These are phyloP conservation scores for Hypomecis atomaria DNA, from an alignment of 2,888 invertebrate genomes.

Conservation along the genomic window DNA sequence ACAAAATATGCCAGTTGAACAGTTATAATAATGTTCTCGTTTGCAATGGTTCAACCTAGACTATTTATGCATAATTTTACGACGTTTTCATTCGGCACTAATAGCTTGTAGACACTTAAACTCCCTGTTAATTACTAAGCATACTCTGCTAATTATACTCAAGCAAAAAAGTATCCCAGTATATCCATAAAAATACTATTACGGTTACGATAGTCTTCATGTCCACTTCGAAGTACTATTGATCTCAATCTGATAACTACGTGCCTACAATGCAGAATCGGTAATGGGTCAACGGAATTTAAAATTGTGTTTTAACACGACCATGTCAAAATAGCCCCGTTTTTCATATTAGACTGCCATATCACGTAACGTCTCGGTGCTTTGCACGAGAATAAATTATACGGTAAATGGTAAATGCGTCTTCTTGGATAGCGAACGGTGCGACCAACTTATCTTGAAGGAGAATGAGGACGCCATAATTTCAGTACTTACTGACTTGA, in stretches of 20 bases:
- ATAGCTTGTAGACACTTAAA: background rate
- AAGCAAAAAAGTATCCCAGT: slow-evolving; percentile 7
- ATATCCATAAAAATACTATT: slow-evolving; percentile 10
- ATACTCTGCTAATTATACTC: slow-evolving; percentile 2
- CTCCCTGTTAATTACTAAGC: background rate
- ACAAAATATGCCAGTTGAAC: too few species aligned
- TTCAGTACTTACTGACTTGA: slow-evolving; percentile 1
- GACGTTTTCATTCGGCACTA: background rate
- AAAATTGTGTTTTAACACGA: slow-evolving; percentile 56
- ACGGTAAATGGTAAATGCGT: slow-evolving; percentile 49
- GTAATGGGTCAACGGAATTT: slow-evolving; percentile 63
- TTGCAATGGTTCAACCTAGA: too few species aligned
- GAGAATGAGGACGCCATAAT: slow-evolving; percentile 4
- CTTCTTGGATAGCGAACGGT: slow-evolving; percentile 44
- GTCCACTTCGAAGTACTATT: slow-evolving; percentile 44
- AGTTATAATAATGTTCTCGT: too few species aligned
- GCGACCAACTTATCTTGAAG: background rate
- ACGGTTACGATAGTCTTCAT: slow-evolving; percentile 47
- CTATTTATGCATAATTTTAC: background rate
- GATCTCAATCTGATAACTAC: slow-evolving; percentile 61
- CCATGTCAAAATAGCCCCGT: slow-evolving; percentile 56
- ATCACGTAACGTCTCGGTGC: slow-evolving; percentile 59
- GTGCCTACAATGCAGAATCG: slow-evolving; percentile 60
- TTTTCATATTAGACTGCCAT: slow-evolving; percentile 58
- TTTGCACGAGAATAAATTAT: slow-evolving; percentile 59